Conservation (phyloP, 2,113 vertebrate species). For the Epinephelus cyanopodus region DNA sequence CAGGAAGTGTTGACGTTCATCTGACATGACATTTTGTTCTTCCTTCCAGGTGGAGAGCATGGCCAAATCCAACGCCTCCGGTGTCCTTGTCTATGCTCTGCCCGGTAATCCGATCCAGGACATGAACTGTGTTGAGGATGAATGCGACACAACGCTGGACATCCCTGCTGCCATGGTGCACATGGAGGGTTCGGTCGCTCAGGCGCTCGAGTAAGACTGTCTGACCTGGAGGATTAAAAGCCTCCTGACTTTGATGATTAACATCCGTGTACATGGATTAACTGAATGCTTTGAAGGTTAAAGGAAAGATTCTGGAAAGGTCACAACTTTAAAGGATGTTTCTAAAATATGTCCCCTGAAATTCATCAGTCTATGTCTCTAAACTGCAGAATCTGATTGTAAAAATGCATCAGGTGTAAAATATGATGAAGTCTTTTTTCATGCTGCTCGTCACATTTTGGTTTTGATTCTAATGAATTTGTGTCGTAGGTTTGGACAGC, state of each 20-base stretch:
- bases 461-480: neutral
- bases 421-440: neutral
- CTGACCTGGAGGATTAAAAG: slow-evolving; percentile 20
- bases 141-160: slow-evolving; percentile 73
- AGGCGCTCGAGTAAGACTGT: slow-evolving; percentile 73
- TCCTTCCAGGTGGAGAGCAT: slow-evolving; percentile 80
- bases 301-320: neutral
- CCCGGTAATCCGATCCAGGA: slow-evolving; percentile 82
- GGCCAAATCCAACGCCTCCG: slow-evolving; percentile 81
- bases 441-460: neutral
- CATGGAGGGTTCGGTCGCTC: slow-evolving; percentile 65
- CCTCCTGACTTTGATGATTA: neutral
- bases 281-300: neutral
- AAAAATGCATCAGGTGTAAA: neutral
- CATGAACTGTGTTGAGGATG: slow-evolving; percentile 82
- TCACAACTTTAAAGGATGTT: neutral
- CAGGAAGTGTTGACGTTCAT: neutral
- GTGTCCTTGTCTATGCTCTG: slow-evolving; percentile 82
- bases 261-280: neutral
- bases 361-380: neutral
- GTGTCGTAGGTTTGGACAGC: slow-evolving; percentile 67
- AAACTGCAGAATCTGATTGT: neutral
- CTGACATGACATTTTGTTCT: neutral
- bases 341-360: neutral
- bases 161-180: slow-evolving; percentile 87